A percentile compares a stretch with the other conserved stretches of the same genome.
Conservation (phyloP, 2,797 vertebrate genomes). For the Tapirus indicus region DNA sequence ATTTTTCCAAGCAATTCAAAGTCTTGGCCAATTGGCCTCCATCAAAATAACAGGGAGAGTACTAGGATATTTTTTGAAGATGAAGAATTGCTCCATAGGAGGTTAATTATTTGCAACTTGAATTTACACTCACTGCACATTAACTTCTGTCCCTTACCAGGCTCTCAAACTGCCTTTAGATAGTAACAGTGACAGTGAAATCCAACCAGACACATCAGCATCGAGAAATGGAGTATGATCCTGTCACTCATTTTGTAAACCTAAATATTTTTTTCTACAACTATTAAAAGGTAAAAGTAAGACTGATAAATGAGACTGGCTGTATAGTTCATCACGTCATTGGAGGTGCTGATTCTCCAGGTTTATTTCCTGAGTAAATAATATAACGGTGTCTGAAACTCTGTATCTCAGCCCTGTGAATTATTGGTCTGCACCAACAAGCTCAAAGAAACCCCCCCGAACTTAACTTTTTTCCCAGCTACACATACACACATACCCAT, state of each 20-base stretch:
- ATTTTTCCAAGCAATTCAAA: constrained; percentile 32
- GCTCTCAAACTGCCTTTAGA: constrained; percentile 3
- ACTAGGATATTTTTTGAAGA: not conserved
- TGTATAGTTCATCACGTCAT: not conserved
- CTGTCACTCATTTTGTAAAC: not conserved
- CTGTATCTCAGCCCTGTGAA: not conserved
- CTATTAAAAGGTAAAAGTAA: not conserved
- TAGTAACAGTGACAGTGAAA: not conserved
- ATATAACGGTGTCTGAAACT: not conserved
- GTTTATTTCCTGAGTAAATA: constrained; percentile 30
- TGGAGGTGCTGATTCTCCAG: not conserved
- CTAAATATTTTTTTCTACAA: constrained; percentile 16
- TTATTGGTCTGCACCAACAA: not conserved
- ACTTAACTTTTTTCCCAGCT: not conserved
- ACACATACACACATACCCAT: not conserved
- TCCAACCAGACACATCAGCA: not conserved
- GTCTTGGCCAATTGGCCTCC: not conserved
- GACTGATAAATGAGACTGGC: not conserved
- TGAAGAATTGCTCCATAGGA: constrained; percentile 36
- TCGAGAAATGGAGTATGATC: not conserved
- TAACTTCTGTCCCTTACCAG: constrained; percentile 4
- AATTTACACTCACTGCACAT: not conserved
- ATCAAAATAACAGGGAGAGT: constrained; percentile 25
- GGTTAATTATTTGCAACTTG: constrained; percentile 61
- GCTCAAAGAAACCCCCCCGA: not conserved